Percentiles rank a stretch among this genome's conserved stretches.
phyloP scores from a whole-genome alignment of 2,113 vertebrate genomes.

The Urocynchramus pylzowi region DNA sequence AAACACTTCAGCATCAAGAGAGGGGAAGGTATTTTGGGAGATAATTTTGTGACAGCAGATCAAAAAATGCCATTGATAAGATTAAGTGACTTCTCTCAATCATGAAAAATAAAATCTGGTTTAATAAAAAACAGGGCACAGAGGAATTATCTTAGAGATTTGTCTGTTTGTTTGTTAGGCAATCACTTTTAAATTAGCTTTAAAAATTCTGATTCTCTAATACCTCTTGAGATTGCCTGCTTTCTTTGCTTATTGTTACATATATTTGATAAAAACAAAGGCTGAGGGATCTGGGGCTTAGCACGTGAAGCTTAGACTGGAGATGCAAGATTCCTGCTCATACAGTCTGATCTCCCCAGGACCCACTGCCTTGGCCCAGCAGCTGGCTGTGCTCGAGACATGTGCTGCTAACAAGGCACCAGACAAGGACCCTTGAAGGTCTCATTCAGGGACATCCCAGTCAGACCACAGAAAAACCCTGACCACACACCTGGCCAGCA shows the following conservation, averaged over 20 bases:
- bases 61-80: not conserved
- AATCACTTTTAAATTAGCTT: not conserved
- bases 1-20: not conserved
- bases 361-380: not conserved
- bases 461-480: not conserved
- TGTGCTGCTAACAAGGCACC: not conserved
- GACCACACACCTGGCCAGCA: accelerated
- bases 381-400: accelerated
- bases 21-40: not conserved
- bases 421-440: accelerated
- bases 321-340: not conserved
- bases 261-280: not conserved
- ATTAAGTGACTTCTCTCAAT: not conserved
- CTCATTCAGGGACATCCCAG: not conserved
- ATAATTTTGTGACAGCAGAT: not conserved
- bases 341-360: not conserved
- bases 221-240: not conserved
- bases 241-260: not conserved
- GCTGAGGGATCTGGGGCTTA: not conserved
- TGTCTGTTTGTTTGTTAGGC: not conserved
- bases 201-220: not conserved
- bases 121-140: not conserved
- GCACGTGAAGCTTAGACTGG: not conserved
- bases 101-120: not conserved
- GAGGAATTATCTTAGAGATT: not conserved